Evolutionary conservation across 2,888 invertebrate species (phyloP), one percentile per base, ranked within the genome.

Genomic region (Eubasilissa splendida): DNA sequence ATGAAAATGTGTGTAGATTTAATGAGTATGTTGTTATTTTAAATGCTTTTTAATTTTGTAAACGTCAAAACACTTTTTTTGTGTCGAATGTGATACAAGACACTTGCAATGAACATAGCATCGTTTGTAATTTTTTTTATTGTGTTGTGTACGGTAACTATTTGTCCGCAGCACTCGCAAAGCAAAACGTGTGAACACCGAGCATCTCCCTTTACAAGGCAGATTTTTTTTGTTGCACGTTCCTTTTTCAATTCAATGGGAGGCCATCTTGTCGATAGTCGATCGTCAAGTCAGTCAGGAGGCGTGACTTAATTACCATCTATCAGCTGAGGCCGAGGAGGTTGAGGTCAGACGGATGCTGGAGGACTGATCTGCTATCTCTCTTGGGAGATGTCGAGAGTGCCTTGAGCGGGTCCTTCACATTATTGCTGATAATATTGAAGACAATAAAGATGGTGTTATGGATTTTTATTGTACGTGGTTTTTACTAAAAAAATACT

Each of bases 221-320:
- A 42, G 42, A 7, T 42, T 42, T 42, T 42, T 42, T 42, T 42
- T 42, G n/a, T 12, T 63, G 7, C 0, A 33, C 7, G 12, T 33
- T 63, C 4, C 33, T 33, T 33, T 11, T 33, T 33, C 22, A 3
- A 33, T 52, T 50, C 42, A 66, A 50, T 66, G 14, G 33, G 56
- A 66, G 76, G 76, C 66, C 66, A 76, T 65, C 73, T 58, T 58
- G 33, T 9, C 66, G 56, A 75, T 52, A 52, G 71, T 53, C 71
- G 9, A 33, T 59, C 22, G 22, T 22, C 63, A 8, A 63, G 52
- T 70, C 42, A 54, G 65, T 65, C 33, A 52, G 60, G 52, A 79
- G 79, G 79, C 68, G 79, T 66, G 79, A 66, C 79, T 76, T 75
- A 79, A 79, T 79, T 76, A 79, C 14, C 50, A 79, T 68, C 50